Percentiles rank a stretch among this genome's conserved stretches.
Conservation (phyloP, 1,140 invertebrate genomes). For the Sycophaga agraensis region DNA sequence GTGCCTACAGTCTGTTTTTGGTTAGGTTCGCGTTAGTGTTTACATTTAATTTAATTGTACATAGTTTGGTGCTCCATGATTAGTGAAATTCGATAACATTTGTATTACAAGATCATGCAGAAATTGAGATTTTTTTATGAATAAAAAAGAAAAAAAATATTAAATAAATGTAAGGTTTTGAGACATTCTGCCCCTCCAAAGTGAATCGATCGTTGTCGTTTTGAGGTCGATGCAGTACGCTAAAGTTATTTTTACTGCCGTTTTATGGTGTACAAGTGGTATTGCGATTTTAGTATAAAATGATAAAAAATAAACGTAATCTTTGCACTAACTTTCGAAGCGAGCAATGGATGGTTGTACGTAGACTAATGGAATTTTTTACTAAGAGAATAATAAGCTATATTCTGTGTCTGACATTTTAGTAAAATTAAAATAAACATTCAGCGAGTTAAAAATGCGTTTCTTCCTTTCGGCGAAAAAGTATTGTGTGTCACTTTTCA, state of each 20-base stretch:
- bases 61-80: not conserved
- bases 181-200: conserved; percentile 16
- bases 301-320: conserved; percentile 19
- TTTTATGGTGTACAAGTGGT: conserved; percentile 32
- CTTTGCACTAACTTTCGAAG: conserved; percentile 11
- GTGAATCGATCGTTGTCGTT: conserved; percentile 12
- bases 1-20: too few relatives aligned
- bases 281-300: conserved; percentile 27
- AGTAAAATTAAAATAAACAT: conserved; percentile 2
- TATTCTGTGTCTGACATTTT: not conserved
- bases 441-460: conserved; percentile 26
- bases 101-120: conserved; percentile 21
- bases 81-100: not conserved
- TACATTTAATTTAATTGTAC: not conserved
- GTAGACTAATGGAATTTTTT: conserved; percentile 29
- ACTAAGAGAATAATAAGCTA: conserved; percentile 15
- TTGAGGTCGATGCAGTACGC: conserved; percentile 26
- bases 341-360: conserved; percentile 2
- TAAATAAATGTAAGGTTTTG: not conserved
- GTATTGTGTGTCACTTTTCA: not conserved
- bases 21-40: too few relatives aligned
- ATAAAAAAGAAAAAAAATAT: not conserved
- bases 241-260: conserved; percentile 42
- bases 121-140: conserved; percentile 29
- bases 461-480: conserved; percentile 27